These are phyloP conservation scores for Chloroclysta siterata DNA, from an alignment of 2,888 invertebrate species.

Conservation along the genomic window DNA sequence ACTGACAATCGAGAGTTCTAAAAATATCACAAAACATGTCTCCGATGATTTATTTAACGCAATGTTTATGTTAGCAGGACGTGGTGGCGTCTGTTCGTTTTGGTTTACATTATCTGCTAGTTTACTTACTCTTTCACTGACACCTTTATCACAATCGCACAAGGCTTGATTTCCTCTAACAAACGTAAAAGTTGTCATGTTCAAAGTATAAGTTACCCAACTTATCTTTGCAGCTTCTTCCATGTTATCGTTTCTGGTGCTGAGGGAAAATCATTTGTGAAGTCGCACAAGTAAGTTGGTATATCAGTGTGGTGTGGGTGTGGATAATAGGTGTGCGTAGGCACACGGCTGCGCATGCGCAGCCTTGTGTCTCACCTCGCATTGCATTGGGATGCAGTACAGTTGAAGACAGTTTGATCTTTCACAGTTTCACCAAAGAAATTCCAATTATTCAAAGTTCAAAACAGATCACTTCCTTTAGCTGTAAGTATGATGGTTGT, in stretches of 20 bases:
- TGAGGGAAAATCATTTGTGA: conserved; percentile 14
- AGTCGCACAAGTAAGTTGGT: conserved; percentile 42
- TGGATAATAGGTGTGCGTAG: conserved; percentile 71
- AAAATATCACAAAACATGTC: conserved; percentile 71
- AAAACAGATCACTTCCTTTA: neutral
- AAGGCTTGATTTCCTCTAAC: conserved; percentile 46
- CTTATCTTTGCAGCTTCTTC: conserved; percentile 44
- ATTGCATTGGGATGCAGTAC: conserved; percentile 33
- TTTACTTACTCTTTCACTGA: conserved; percentile 25
- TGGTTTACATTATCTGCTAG: conserved; percentile 62
- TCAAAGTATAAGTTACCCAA: conserved; percentile 49
- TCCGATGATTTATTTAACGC: conserved; percentile 79
- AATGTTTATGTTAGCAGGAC: conserved; percentile 75
- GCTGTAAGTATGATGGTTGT: no score
- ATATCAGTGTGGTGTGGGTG: conserved; percentile 59
- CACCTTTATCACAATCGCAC: conserved; percentile 29
- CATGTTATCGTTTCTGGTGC: conserved; percentile 13
- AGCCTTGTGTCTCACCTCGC: conserved; percentile 57
- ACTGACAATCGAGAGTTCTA: conserved; percentile 55
- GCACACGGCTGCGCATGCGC: conserved; percentile 61
- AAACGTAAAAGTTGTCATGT: conserved; percentile 12
- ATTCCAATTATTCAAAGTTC: neutral
- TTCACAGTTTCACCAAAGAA: neutral
- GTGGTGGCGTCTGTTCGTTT: conserved; percentile 66
- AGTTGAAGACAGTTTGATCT: conserved; percentile 19